A percentile compares a stretch with the other conserved stretches of the same genome.
These are phyloP conservation scores for Sesia apiformis DNA, from an alignment of 2,888 invertebrate species.

Conservation along the genomic window DNA sequence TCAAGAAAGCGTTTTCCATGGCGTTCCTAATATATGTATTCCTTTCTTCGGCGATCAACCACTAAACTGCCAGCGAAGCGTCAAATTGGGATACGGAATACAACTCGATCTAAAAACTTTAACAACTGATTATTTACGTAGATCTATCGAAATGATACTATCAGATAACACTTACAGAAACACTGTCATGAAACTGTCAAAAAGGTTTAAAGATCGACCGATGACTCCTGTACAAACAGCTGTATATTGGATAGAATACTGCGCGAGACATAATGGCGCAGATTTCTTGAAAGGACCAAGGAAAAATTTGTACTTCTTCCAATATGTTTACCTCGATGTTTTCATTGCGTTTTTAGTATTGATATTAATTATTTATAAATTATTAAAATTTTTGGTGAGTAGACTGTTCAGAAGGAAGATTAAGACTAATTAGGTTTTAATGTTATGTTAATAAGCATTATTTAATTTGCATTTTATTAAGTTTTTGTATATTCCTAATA, in stretches of 20 bases:
- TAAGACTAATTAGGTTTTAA: too few species aligned
- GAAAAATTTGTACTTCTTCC: not conserved
- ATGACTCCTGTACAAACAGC: conserved; percentile 35
- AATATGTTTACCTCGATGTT: not conserved
- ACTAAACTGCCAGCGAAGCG: conserved; percentile 28
- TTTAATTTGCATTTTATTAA: too few species aligned
- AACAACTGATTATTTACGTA: conserved; percentile 26
- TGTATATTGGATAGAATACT: conserved; percentile 58
- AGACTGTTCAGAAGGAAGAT: too few species aligned
- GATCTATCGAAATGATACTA: conserved; percentile 30
- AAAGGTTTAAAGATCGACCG: conserved; percentile 43
- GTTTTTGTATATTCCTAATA: too few species aligned
- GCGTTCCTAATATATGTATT: conserved; percentile 49
- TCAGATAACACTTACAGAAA: conserved; percentile 30
- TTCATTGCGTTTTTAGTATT: too few species aligned
- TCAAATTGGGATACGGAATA: conserved; percentile 34
- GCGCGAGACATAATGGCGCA: conserved; percentile 47
- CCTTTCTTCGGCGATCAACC: conserved; percentile 58
- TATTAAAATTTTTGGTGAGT: too few species aligned
- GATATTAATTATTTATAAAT: too few species aligned
- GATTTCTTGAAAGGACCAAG: not conserved
- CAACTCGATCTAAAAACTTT: conserved; percentile 28
- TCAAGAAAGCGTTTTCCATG: conserved; percentile 47
- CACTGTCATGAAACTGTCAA: conserved; percentile 31
- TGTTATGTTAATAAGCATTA: too few species aligned